A percentile compares a stretch with the other conserved stretches of the same genome.
These are phyloP conservation scores for Microtus pennsylvanicus DNA, from an alignment of 2,113 vertebrate species.

Conservation along the genomic window DNA sequence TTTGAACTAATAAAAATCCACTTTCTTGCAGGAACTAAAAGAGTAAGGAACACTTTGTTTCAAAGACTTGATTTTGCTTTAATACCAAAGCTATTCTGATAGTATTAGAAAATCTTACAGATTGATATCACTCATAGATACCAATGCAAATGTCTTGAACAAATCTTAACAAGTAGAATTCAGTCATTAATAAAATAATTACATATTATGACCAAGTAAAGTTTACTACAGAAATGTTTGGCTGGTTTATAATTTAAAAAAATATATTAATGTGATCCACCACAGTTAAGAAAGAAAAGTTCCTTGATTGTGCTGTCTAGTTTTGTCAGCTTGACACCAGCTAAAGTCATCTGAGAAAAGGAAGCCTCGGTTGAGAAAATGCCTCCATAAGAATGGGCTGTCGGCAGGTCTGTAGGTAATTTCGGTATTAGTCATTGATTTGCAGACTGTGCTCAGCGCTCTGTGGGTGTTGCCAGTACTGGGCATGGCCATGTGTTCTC, in stretches of 20 bases:
- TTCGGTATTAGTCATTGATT: background rate
- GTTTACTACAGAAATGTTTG: conserved; percentile 1
- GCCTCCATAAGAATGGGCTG: too few relatives aligned
- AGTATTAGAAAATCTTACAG: background rate
- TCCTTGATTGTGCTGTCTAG: background rate
- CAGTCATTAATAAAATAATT: background rate
- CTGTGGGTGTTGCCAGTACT: background rate
- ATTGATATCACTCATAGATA: background rate
- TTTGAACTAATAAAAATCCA: background rate
- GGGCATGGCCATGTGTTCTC: background rate
- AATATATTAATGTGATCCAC: background rate
- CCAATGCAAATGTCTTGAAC: background rate
- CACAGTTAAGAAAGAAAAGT: background rate
- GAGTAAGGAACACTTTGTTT: background rate
- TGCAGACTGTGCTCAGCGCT: too few relatives aligned
- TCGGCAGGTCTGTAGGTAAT: background rate
- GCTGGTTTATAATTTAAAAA: background rate
- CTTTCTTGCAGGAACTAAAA: background rate
- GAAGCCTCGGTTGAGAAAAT: background rate
- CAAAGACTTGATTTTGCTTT: background rate
- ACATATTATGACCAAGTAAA: background rate
- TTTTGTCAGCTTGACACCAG: background rate
- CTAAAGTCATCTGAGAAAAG: background rate
- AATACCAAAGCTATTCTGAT: background rate
- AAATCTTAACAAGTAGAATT: conserved; percentile 23